Evolutionary conservation across 92 coral and sea anemone genomes (phyloP), one percentile per base, ranked within the genome.

Genomic region (Hydrozoanthus gracilis): DNA sequence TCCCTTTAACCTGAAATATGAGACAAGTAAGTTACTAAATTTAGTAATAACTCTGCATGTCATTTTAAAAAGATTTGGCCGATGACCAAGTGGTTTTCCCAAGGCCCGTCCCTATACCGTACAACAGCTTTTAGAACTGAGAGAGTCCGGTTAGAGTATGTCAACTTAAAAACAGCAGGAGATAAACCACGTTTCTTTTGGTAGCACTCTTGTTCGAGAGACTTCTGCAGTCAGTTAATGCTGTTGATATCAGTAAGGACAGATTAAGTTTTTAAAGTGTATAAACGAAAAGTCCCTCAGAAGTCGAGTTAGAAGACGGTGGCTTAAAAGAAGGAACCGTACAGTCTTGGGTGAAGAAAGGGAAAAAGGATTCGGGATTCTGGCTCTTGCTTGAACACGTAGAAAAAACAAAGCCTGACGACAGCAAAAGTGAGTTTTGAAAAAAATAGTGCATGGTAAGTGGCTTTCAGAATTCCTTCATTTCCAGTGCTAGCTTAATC

Each of bases 141-240:
- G 65, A 58, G 65, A 58, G 65, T 58, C 65, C 65, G 6, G 65
- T 58, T 58, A 58, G 65, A 58, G 65, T 58, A 58, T 58, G 65
- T 58, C 65, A 58, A 58, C 65, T 58, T 58, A 58, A 58, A 58
- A 58, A 58, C 65, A 58, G 65, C 65, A 4, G 5, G 65, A 58
- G 65, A 58, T 58, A 58, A 58, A 58, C 65, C 3, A 58, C 65
- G 65, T 58, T 58, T 58, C 65, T 58, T n/a, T 58, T 58, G 65
- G 65, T 14, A 58, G 65, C 65, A 58, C 65, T 58, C 65, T 58
- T 4, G 65, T 58, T 58, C 65, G 65, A 58, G 65, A 58, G 65
- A 58, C 65, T 58, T 58, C 65, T 58, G 65, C 65, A 58, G 65
- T 58, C 65, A 58, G n/a, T n/a, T n/a, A n/a, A n/a, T n/a, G n/a